Evolutionary conservation across 64 coral and sea anemone species (phyloP), one percentile per base, ranked within the genome.

Genomic region (Hydrozoanthus tunicans): DNA sequence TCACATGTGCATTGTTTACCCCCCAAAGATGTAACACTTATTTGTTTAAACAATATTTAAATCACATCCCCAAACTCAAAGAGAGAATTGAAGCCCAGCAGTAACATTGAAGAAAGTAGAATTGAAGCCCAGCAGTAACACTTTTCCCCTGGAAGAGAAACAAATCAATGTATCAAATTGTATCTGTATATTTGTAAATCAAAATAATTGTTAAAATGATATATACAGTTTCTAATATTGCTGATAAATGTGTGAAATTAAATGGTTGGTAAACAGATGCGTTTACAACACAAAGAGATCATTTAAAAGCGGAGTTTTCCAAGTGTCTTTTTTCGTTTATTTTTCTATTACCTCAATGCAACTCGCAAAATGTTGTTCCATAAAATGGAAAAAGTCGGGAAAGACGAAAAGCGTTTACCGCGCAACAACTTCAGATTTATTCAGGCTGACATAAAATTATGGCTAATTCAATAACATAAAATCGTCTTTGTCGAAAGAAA

Each of bases 181-280:
- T 75, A 88, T 88, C 56, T 60, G 70, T 88, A 74, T 88, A 75
- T 88, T 72, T 88, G 25, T 59, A 88, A 75, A 74, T 69, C 59
- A 59, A 69, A 88, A 74, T 88, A 74, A 74, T 88, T 88, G 84
- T 88, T 88, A 32, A 12, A 27, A 62, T 51, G 43, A 43, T 73
- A 52, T 88, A 52, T 88, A 58, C 74, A 75, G 54, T 59, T 75
- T 88, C 69, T 88, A 59, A 74, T 74, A 73, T 88, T 74, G 59
- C 68, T 75, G 73, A 59, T 88, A 88, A 88, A 88, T 88, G 84
- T 88, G 84, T 75, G 84, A 88, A 88, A 74, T 74, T 70, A 88
- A 88, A 88, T 58, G 84, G 17, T 58, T 88, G 84, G 70, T 75
- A 75, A 88, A 88, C 84, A 88, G 84, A 88, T 88, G 84, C 54